Base-by-base conservation (phyloP, 2,113 vertebrate genomes). In the Ammodytes dubius region DNA sequence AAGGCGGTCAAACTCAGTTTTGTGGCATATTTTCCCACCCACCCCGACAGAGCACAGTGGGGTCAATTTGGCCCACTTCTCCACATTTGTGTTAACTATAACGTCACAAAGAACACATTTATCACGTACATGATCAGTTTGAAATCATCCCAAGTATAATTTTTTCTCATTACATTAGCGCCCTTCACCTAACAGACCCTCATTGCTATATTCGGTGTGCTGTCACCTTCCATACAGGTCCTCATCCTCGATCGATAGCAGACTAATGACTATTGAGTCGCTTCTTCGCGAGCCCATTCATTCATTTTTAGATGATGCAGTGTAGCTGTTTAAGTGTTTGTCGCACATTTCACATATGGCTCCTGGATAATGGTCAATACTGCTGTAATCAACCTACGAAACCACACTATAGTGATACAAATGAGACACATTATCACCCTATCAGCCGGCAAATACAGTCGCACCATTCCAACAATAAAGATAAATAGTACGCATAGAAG, bases 371-470 rank as follows among this genome's bases (percentile, higher is more conserved):
- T 63, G 68, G 70, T 89, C 89, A 67, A 88, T 87, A 85, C 59
- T 59, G 27, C 68, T 72, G 54, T 81, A 83, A 93, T 91, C 66
- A 85, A 77, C 80, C 81, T 83, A 82, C 49, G 71, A 82, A 27
- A 83, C 70, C 69, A 57, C 47, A 57, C 76, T 87, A 54, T 17
- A 90, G 88, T 91, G 88, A 92, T 85, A 92, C 61, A 92, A 87
- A 92, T 90, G 88, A 85, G 84, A 71, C 76, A 79, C 83, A 92
- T 90, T 88, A 92, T 89, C 83, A 69, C 61, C 77, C 76, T 83
- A 83, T 90, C 86, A 88, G 77, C 47, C 45, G 50, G 60, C 77
- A 82, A 54, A 82, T 76, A 78, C 81, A 80, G 79, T 67, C 49
- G 43, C 85, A 82, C 82, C 83, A 27, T 76, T 72, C 0, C 53